Evolutionary conservation across 2,113 vertebrate genomes (phyloP).

Genomic region (Albula goreensis): DNA sequence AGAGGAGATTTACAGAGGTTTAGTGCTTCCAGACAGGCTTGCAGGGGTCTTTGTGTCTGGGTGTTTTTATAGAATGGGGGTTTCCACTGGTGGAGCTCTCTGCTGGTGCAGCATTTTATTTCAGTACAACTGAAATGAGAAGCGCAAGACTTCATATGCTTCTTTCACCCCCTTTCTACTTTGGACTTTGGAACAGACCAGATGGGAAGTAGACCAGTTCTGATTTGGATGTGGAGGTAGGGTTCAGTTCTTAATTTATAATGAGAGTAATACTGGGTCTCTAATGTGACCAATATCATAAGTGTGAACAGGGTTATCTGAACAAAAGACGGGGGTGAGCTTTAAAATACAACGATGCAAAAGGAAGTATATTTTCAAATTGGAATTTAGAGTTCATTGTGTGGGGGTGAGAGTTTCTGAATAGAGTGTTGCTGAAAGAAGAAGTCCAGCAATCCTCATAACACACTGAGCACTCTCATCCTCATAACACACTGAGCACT

Average conservation of each 20-base stretch:
- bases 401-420: background rate
- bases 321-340: background rate
- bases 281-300: background rate
- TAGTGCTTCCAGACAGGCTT: background rate
- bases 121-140: background rate
- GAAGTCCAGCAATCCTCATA: background rate
- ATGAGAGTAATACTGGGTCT: background rate
- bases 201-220: background rate
- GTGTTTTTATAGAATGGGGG: conserved; percentile 3
- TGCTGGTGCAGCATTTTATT: background rate
- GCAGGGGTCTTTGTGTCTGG: conserved; percentile 6
- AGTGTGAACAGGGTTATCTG: background rate
- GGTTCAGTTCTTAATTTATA: background rate
- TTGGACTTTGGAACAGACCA: background rate
- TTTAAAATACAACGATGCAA: background rate
- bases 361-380: no score
- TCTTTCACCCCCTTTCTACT: background rate
- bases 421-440: background rate
- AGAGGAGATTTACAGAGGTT: background rate
- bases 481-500: background rate
- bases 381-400: background rate
- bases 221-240: background rate
- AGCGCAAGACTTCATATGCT: background rate
- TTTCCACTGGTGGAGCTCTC: background rate
- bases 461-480: no score